Evolutionary conservation across 2,797 vertebrate genomes (phyloP), one percentile per base, ranked within the genome.

Genomic region (Masticophis lateralis): DNA sequence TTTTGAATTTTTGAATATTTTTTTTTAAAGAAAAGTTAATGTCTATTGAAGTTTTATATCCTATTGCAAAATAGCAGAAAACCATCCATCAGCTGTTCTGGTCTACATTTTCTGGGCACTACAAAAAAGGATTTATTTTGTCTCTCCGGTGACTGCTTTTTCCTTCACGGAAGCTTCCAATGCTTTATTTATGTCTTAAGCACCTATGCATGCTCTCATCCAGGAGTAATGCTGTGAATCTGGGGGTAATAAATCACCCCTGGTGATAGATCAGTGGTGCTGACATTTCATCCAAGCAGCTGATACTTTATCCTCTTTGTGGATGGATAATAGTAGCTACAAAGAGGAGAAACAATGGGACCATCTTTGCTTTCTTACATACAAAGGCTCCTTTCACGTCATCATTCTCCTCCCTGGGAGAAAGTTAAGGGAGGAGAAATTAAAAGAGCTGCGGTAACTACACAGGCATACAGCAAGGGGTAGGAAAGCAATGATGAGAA

Each of bases 321-420:
- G 88, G 91, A 57, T 20, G 61, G 53, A 6, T 32, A 61, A 18
- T 60, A 69, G 90, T 69, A 51, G 60, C 32, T 32, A 61, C 9
- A 18, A 32, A 69, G 79, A 37, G 16, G n/a, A 47, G 59, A 20
- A 51, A 93, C 89, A 91, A 88, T 32, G 18, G 88, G 0, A 53
- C 69, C 5, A 56, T 90, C 43, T 92, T 88, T 55, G 60, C 91
- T 92, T 87, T 51, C 88, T 57, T 22, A 28, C 18, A 27, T 6
- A 92, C 93, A 91, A 92, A 94, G 86, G 89, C 25, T 69, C 47
- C 66, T 90, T 92, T 92, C 69, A 90, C 47, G 18, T 14, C 27
- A 25, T 27, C 92, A 61, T 32, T 60, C 47, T 55, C 25, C 56
- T 88, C 86, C 91, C 86, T 83, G 86, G 83, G 83, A 90, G 60